A percentile compares a stretch with the other conserved stretches of the same genome.
Conservation (phyloP, 2,888 invertebrate genomes). For the Monopis laevigella region DNA sequence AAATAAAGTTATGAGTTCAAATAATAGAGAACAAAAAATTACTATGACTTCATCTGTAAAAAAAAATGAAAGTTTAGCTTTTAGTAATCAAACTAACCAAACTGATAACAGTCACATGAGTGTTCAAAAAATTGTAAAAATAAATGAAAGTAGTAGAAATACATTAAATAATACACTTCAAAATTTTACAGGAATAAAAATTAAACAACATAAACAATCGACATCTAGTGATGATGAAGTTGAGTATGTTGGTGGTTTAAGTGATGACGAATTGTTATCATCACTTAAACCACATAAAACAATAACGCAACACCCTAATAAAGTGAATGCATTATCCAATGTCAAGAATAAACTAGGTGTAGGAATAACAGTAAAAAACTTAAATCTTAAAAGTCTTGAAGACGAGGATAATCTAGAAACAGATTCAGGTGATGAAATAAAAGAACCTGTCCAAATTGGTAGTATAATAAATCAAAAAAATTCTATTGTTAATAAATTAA, state of each 20-base stretch:
- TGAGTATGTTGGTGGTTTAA: too few species aligned
- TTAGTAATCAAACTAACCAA: too few species aligned
- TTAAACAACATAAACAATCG: slow-evolving; percentile 22
- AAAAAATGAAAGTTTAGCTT: too few species aligned
- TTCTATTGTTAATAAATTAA: slow-evolving; percentile 7
- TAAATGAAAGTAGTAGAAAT: too few species aligned
- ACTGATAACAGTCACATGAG: too few species aligned
- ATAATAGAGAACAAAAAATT: background rate
- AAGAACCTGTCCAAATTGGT: too few species aligned
- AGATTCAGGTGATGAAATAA: background rate
- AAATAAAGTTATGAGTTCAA: background rate
- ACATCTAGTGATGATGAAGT: slow-evolving; percentile 1
- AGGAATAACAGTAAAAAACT: slow-evolving; percentile 1
- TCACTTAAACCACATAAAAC: background rate
- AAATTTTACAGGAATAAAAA: slow-evolving; percentile 31
- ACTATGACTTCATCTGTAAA: too few species aligned
- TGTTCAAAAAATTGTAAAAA: too few species aligned
- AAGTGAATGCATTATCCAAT: background rate
- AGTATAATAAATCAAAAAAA: too few species aligned
- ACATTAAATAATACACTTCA: slow-evolving; percentile 27
- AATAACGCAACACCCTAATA: too few species aligned
- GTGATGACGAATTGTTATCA: too few species aligned
- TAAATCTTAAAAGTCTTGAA: background rate
- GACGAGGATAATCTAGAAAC: background rate
- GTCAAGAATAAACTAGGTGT: background rate